phyloP scores from a whole-genome alignment of 2,888 invertebrate species.

The Beris morrisii region DNA sequence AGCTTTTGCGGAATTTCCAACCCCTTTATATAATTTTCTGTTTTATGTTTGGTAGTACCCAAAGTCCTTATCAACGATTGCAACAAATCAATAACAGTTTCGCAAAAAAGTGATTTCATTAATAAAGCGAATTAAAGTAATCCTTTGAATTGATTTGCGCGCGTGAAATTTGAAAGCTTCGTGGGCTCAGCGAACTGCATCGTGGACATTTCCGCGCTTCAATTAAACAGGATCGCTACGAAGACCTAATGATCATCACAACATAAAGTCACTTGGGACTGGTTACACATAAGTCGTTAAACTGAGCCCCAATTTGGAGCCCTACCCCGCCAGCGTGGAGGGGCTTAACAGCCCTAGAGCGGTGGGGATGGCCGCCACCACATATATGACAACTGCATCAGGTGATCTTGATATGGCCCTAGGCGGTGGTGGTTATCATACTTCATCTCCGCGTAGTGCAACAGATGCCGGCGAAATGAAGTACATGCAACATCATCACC shows the following conservation, averaged over 20 bases:
- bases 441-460: conserved; percentile 78
- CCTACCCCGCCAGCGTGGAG: conserved; percentile 60
- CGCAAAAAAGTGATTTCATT: too few relatives aligned
- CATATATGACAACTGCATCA: conserved; percentile 90
- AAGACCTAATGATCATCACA: conserved; percentile 28
- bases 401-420: conserved; percentile 74
- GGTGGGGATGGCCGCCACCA: conserved; percentile 93
- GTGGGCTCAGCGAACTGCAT: too few relatives aligned
- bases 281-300: conserved; percentile 53
- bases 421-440: conserved; percentile 80
- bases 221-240: background rate
- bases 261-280: conserved; percentile 25
- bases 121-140: too few relatives aligned
- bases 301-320: conserved; percentile 59
- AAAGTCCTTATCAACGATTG: too few relatives aligned
- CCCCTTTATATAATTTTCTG: too few relatives aligned
- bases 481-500: conserved; percentile 85
- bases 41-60: too few relatives aligned
- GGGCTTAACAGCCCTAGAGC: conserved; percentile 63
- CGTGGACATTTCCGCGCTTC: too few relatives aligned
- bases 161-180: too few relatives aligned
- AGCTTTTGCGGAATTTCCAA: too few relatives aligned
- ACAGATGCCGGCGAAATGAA: conserved; percentile 92
- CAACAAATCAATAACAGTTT: too few relatives aligned
- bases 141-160: too few relatives aligned